Base-by-base conservation (phyloP, 1,140 invertebrate genomes). In the Euglossa dilemma region DNA sequence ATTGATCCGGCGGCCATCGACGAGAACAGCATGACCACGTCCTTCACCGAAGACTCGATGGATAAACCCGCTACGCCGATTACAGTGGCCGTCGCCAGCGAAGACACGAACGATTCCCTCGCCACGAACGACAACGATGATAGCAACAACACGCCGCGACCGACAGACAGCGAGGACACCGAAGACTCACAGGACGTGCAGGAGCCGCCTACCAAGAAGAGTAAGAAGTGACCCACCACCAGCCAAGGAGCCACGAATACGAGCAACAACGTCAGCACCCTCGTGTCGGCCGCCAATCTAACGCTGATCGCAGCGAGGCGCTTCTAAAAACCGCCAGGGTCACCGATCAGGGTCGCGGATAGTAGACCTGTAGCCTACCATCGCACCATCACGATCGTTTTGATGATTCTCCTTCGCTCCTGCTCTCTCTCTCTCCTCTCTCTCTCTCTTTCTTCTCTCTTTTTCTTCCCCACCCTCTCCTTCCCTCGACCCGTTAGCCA, bases 31-130 rank as follows among this genome's bases (percentile, higher is more conserved):
- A 96, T 96, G 47, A 96, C 96, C 82, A 96, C 96, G 80, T 96
- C 96, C 20, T 97, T 96, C 93, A 96, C 96, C 67, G 96, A 97
- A 91, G 96, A 97, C 90, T 96, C 96, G 47, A 91, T 96, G 91
- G 96, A 96, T 91, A 95, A 95, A 84, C 94, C 95, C 6, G 91
- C 93, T 86, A 95, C 93, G 82, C 95, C 91, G 45, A 93, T 93
- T 75, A 92, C 91, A 14, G 93, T 89, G 11, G 88, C 89, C 11
- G 91, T 88, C 2, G 85, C 91, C 43, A 93, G 90, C 89, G 93
- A 94, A 72, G 93, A 94, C 72, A 94, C 93, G 23, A 94, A 94
- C 63, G 93, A 94, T 72, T 93, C 93, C 43, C 76, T 93, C 36
- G 91, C 92, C 6, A 94, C 92, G 69, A 93, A 93, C 70, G 91